A percentile compares a stretch with the other conserved stretches of the same genome.
phyloP scores from a whole-genome alignment of 2,888 invertebrate species.

The Chydorus sphaericus region DNA sequence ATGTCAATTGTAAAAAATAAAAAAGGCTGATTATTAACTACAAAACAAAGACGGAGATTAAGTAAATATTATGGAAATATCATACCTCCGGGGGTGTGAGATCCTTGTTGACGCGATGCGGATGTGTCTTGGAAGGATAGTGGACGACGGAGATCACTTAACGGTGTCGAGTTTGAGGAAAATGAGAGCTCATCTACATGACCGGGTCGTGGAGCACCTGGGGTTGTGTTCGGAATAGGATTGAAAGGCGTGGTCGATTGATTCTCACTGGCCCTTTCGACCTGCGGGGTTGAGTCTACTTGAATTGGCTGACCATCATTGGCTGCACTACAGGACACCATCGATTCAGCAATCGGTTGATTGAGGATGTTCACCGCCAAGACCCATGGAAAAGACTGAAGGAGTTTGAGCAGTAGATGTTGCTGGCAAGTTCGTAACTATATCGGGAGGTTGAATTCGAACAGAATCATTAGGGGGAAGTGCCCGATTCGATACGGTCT shows the following conservation, averaged over 20 bases:
- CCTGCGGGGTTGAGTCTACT: neutral
- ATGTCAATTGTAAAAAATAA: neutral
- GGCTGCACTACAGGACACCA: neutral
- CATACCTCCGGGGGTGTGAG: no score
- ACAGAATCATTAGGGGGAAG: no score
- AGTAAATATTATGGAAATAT: no score
- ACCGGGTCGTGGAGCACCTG: slow-evolving; percentile 12
- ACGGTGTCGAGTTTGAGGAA: neutral
- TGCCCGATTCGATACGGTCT: slow-evolving; percentile 8
- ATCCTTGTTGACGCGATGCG: neutral
- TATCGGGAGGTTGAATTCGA: no score
- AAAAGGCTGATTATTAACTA: no score
- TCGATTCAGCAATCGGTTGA: neutral
- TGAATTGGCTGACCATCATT: neutral
- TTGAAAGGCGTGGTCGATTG: slow-evolving; percentile 3
- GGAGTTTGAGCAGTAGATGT: neutral
- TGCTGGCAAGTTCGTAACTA: neutral
- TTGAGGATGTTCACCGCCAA: neutral
- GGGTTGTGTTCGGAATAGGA: slow-evolving; percentile 10
- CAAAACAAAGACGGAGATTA: no score
- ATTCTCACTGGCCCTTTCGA: neutral
- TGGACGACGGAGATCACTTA: neutral
- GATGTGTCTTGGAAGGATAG: neutral
- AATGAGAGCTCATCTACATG: neutral
- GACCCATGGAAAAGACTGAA: no score